Conservation (phyloP, 1,140 invertebrate genomes). For the Dysdera silvatica region DNA sequence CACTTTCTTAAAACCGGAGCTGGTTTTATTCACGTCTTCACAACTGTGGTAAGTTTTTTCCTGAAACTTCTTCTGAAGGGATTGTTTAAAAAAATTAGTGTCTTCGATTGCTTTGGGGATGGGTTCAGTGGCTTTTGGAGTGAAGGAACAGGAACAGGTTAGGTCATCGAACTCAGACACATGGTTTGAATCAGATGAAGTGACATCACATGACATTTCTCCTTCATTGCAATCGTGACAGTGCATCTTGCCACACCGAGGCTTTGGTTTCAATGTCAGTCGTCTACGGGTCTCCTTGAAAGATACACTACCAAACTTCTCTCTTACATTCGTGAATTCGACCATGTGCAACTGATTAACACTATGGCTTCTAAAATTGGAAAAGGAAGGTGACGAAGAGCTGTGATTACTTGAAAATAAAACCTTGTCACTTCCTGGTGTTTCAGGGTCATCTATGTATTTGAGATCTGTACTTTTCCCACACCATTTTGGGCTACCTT, state of each 20-base stretch:
- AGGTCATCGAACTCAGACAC: conserved; percentile 20
- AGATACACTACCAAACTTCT: conserved; percentile 11
- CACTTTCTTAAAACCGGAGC: background rate
- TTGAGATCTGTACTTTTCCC: conserved; percentile 42
- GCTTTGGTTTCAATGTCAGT: conserved; percentile 23
- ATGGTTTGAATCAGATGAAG: conserved; percentile 11
- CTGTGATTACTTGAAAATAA: conserved; percentile 23
- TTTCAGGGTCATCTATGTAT: conserved; percentile 43
- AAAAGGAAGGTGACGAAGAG: conserved; percentile 21
- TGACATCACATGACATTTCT: conserved; percentile 17
- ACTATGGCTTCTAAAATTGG: conserved; percentile 24
- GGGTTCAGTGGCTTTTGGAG: background rate
- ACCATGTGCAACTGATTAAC: conserved; percentile 22
- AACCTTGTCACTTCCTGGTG: conserved; percentile 19
- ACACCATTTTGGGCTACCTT: conserved; percentile 44
- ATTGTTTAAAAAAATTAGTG: too few species aligned
- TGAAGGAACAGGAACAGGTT: conserved; percentile 12
- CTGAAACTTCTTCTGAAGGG: background rate
- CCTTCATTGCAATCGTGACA: conserved; percentile 23
- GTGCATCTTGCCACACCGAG: conserved; percentile 24
- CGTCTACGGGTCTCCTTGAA: conserved; percentile 15
- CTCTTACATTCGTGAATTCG: conserved; percentile 26
- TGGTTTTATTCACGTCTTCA: conserved; percentile 25
- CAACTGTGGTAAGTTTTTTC: conserved; percentile 24
- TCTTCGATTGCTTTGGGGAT: too few species aligned